A percentile compares a stretch with the other conserved stretches of the same genome.
These are phyloP conservation scores for Lithophane ornitopus DNA, from an alignment of 2,888 invertebrate species.

Conservation along the genomic window DNA sequence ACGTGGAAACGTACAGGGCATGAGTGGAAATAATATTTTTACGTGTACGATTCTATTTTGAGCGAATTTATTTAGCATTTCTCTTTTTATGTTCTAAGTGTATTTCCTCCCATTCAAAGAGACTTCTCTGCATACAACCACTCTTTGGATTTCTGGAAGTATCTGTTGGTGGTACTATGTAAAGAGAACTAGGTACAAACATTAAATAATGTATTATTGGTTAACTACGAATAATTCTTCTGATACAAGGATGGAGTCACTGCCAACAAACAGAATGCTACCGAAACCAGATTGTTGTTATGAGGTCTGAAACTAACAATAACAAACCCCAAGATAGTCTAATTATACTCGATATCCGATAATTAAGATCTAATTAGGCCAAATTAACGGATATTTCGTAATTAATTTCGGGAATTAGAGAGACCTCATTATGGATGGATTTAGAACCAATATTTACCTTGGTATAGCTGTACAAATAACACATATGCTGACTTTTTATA, in stretches of 20 bases:
- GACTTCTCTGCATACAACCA: background rate
- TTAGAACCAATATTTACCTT: conserved; percentile 9
- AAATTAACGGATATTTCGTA: conserved; percentile 32
- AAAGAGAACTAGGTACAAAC: background rate
- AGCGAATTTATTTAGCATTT: conserved; percentile 18
- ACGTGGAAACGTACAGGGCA: conserved; percentile 45
- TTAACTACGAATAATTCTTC: background rate
- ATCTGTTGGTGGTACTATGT: background rate
- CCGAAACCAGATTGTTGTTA: background rate
- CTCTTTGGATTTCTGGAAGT: background rate
- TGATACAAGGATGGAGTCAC: background rate
- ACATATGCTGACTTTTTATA: background rate
- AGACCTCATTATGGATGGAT: conserved; percentile 26
- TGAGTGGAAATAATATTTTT: conserved; percentile 39
- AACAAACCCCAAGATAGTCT: conserved; percentile 15
- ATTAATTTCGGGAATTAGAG: conserved; percentile 19
- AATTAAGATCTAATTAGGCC: conserved; percentile 15
- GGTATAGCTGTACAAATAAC: background rate
- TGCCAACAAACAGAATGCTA: background rate
- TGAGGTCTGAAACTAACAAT: conserved; percentile 8
- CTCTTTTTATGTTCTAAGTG: conserved; percentile 3
- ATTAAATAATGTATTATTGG: background rate
- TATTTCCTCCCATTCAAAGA: background rate
- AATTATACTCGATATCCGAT: conserved; percentile 33
- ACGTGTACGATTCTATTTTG: conserved; percentile 19